Evolutionary conservation across 2,888 invertebrate genomes (phyloP).

Genomic region (Chloroclysta siterata): DNA sequence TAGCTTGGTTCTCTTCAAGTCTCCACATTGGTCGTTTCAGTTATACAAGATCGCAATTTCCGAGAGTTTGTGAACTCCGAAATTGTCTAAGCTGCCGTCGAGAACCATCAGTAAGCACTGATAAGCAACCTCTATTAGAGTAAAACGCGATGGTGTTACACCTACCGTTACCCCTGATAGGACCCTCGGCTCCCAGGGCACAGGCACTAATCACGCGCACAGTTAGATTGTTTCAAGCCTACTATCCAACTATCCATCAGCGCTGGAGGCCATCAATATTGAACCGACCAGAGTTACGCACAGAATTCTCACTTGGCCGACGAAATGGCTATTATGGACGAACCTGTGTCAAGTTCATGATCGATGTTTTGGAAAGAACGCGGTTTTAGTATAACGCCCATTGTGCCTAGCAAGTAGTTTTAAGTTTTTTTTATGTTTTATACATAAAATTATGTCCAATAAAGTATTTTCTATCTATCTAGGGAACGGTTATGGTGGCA

Average conservation of each 20-base stretch:
- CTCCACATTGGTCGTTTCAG: too few species aligned
- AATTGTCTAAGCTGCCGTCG: slow-evolving; percentile 11
- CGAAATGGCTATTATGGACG: slow-evolving; percentile 1
- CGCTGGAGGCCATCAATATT: slow-evolving; percentile 32
- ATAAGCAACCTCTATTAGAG: slow-evolving; percentile 51
- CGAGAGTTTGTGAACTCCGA: too few species aligned
- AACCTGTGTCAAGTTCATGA: slow-evolving; percentile 5
- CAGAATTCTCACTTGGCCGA: slow-evolving; percentile 7
- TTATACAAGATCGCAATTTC: too few species aligned
- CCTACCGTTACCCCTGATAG: slow-evolving; percentile 74
- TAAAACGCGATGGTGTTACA: slow-evolving; percentile 59
- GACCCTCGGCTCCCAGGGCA: slow-evolving; percentile 66
- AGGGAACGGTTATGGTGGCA: too few species aligned
- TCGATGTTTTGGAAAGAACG: too few species aligned
- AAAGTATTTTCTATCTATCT: too few species aligned
- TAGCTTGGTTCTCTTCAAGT: too few species aligned
- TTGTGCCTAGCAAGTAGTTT: too few species aligned
- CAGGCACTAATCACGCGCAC: slow-evolving; percentile 59
- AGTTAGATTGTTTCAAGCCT: slow-evolving; percentile 63
- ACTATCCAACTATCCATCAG: slow-evolving; percentile 33
- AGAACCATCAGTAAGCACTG: slow-evolving; percentile 44
- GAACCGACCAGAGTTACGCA: slow-evolving; percentile 13
- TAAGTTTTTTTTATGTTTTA: too few species aligned
- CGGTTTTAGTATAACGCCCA: too few species aligned
- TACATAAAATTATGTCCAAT: too few species aligned